Evolutionary conservation across 37 sponge, comb jelly and placozoan genomes (phyloP), one percentile per base, ranked within the genome.

Genomic region (Axinella damicornis): DNA sequence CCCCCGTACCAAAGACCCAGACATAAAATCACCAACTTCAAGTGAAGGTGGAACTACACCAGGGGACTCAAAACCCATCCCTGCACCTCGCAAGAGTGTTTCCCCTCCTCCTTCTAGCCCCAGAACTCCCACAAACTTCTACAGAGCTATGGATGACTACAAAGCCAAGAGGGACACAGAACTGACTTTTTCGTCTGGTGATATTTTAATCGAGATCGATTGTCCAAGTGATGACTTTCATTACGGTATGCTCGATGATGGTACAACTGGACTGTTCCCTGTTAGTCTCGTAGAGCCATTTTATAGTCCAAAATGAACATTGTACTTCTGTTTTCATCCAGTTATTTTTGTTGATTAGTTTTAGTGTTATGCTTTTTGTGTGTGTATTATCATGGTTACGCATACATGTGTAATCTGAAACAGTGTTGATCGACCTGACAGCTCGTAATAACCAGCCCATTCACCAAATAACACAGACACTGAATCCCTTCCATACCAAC

Each of bases 231-330:
- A 34, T 0, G 71, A 52, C 14, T 73, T 73, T 36, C 69, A 69
- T 25, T 89, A 79, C 58, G 94, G 94, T 6, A 94, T 89, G 94
- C 52, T 86, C 27, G 94, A 94, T 37, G 75, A 89, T 83, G 90
- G 90, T 0, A 74, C 74, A 15, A 94, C 91, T 65, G 94, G 90
- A 36, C 34, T 94, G 6, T 94, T 87, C 67, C 90, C 87, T n/a
- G 32, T 76, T 9, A 41, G 62, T 37, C 28, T 37, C 53, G 90
- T 93, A 35, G 88, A 89, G 70, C 82, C 77, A 16, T 76, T 91
- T 53, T 20, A 54, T 58, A 55, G 32, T 46, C 46, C 46, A 46
- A 46, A 9, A 12, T 46, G 46, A 46, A 9, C 9, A 46, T n/a
- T n/a, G n/a, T n/a, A 46, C 4, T 46, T 46, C 9, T 4, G 4